A percentile compares a stretch with the other conserved stretches of the same genome.
These are phyloP conservation scores for Syngnathoides biaculeatus DNA, from an alignment of 2,113 vertebrate genomes.

Conservation along the genomic window DNA sequence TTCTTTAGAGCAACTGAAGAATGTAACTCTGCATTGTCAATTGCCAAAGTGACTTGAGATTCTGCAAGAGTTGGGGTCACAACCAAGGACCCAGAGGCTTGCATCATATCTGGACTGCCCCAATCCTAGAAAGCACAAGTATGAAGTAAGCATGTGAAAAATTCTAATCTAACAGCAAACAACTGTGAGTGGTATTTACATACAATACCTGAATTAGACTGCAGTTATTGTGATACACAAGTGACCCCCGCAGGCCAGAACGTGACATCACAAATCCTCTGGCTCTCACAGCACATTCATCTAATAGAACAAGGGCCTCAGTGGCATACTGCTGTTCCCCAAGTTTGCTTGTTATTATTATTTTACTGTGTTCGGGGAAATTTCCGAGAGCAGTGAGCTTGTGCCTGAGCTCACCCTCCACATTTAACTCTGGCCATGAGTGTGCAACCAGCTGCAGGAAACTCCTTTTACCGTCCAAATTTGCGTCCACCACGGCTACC, in stretches of 20 bases:
- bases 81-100: constrained; percentile 63
- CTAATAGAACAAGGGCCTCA: constrained; percentile 49
- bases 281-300: constrained; percentile 62
- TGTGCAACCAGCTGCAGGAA: constrained; percentile 57
- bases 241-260: constrained; percentile 67
- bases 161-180: background rate
- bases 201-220: constrained; percentile 63
- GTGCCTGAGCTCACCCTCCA: constrained; percentile 67
- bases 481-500: constrained; percentile 46
- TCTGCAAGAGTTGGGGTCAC: constrained; percentile 53
- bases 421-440: constrained; percentile 53
- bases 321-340: constrained; percentile 40
- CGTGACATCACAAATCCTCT: constrained; percentile 58
- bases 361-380: constrained; percentile 59
- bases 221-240: constrained; percentile 74
- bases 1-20: constrained; percentile 63
- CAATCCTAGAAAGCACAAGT: constrained; percentile 57
- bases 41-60: constrained; percentile 55
- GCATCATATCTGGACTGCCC: constrained; percentile 69
- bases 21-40: constrained; percentile 63
- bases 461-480: constrained; percentile 40
- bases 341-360: constrained; percentile 52
- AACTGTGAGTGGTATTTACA: background rate
- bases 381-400: constrained; percentile 47
- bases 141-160: background rate